Evolutionary conservation across 2,888 invertebrate species (phyloP).

Genomic region (Lochmaea capreae): DNA sequence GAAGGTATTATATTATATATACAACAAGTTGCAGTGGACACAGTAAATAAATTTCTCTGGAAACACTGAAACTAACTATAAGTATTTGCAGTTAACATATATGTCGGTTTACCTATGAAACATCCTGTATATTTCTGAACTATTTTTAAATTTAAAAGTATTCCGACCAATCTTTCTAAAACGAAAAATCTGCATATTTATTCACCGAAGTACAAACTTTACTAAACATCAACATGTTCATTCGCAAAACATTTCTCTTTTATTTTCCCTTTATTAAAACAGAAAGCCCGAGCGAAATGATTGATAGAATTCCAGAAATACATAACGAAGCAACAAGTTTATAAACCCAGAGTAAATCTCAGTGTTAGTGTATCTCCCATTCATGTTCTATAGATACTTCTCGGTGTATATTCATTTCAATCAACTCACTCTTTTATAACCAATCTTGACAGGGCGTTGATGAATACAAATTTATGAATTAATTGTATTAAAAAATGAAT

Average conservation of each 20-base stretch:
- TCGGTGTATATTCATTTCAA: neutral
- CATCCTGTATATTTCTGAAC: too few relatives aligned
- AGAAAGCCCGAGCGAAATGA: neutral
- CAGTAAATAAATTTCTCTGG: too few relatives aligned
- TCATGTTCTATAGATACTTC: neutral
- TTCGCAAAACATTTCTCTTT: neutral
- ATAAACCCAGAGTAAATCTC: neutral
- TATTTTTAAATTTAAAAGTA: too few relatives aligned
- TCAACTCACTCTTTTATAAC: conserved; percentile 34
- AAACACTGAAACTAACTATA: too few relatives aligned
- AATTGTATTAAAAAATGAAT: conserved; percentile 38
- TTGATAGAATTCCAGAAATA: conserved; percentile 8
- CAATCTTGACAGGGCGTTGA: conserved; percentile 39
- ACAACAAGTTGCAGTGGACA: too few relatives aligned
- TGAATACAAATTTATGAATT: conserved; percentile 37
- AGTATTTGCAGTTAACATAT: too few relatives aligned
- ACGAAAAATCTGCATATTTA: too few relatives aligned
- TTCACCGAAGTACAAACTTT: too few relatives aligned
- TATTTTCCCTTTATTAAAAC: neutral
- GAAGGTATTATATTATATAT: too few relatives aligned
- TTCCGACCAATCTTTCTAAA: too few relatives aligned
- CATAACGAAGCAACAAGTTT: conserved; percentile 10
- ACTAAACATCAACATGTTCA: too few relatives aligned
- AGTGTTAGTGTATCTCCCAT: neutral
- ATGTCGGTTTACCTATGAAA: too few relatives aligned